A percentile compares a stretch with the other conserved stretches of the same genome.
Evolutionary conservation across 2,888 invertebrate genomes (phyloP).

Genomic region (Sesamia inferens): DNA sequence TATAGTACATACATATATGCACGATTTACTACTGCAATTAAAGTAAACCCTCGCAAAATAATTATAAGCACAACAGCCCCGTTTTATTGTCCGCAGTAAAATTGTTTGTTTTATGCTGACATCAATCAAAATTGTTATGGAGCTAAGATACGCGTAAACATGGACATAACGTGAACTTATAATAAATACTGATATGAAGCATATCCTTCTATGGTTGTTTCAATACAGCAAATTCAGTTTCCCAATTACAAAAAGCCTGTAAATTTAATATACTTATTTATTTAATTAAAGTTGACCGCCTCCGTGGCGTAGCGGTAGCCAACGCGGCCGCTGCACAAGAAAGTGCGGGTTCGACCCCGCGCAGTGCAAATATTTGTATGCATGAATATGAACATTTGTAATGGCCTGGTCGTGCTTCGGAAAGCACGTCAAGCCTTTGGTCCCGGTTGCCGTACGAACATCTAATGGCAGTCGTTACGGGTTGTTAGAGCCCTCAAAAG

Average conservation of each 20-base stretch:
- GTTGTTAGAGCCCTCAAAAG: too few relatives aligned
- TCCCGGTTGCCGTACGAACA: too few relatives aligned
- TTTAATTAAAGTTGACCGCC: too few relatives aligned
- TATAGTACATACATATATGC: constrained; percentile 53
- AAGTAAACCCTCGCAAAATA: constrained; percentile 70
- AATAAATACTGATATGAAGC: constrained; percentile 19
- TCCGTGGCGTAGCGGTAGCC: too few relatives aligned
- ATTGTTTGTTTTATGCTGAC: constrained; percentile 70
- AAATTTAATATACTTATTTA: too few relatives aligned
- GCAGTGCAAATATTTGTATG: too few relatives aligned
- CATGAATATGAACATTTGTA: too few relatives aligned
- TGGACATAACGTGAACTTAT: constrained; percentile 14
- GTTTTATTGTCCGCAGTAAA: constrained; percentile 74
- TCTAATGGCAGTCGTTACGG: too few relatives aligned
- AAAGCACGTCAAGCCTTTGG: too few relatives aligned
- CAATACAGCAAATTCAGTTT: constrained; percentile 38
- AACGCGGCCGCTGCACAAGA: too few relatives aligned
- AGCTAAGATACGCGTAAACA: constrained; percentile 45
- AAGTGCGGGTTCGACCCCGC: too few relatives aligned
- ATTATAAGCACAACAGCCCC: constrained; percentile 58
- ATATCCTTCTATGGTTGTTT: constrained; percentile 6
- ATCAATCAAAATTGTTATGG: constrained; percentile 64
- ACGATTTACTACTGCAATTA: constrained; percentile 69
- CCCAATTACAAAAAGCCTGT: constrained; percentile 15
- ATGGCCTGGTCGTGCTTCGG: too few relatives aligned